A percentile compares a stretch with the other conserved stretches of the same genome.
phyloP scores from a whole-genome alignment of 2,113 vertebrate genomes.

The Rissa tridactyla region DNA sequence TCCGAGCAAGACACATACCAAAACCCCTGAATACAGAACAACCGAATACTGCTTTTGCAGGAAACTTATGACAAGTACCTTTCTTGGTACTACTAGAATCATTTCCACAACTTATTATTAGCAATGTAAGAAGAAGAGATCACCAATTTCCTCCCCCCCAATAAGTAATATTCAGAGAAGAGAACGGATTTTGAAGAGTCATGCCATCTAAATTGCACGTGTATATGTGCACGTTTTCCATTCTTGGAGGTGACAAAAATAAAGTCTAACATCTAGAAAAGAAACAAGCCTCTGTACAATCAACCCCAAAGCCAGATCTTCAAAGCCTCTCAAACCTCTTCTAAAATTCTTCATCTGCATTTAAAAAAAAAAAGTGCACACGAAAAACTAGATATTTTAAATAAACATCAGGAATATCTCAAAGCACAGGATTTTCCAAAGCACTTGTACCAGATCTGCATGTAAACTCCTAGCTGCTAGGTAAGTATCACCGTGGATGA shows the following conservation, averaged over 20 bases:
- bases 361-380: neutral
- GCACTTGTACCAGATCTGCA: neutral
- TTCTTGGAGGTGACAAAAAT: neutral
- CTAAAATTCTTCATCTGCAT: neutral
- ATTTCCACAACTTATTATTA: neutral
- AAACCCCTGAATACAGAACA: neutral
- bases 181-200: neutral
- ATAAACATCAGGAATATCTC: neutral
- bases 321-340: neutral
- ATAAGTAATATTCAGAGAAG: neutral
- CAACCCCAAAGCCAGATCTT: neutral
- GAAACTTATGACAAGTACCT: neutral
- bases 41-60: neutral
- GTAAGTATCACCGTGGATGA: neutral
- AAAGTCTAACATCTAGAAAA: neutral
- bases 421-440: neutral
- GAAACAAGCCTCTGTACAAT: neutral
- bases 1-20: neutral
- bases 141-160: accelerated
- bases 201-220: neutral
- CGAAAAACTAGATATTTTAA: neutral
- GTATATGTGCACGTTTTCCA: neutral
- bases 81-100: neutral
- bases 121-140: neutral
- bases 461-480: neutral